A percentile compares a stretch with the other conserved stretches of the same genome.
Conservation (phyloP, 2,888 invertebrate genomes). For the Andrena bicolor region DNA sequence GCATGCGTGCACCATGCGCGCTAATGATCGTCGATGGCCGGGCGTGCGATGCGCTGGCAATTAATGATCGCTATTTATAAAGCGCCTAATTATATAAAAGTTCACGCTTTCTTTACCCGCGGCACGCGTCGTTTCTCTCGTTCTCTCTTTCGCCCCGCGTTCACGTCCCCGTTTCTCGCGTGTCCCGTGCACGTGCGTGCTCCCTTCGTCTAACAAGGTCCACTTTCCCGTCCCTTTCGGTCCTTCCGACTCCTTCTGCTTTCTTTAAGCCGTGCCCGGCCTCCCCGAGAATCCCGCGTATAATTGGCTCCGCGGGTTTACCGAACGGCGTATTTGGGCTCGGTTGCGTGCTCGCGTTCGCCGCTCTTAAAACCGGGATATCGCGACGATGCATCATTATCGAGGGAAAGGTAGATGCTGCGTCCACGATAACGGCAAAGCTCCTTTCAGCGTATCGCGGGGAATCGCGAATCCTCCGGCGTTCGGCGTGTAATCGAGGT, state of each 20-base stretch:
- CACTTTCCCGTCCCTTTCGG: neutral
- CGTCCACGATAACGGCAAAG: conserved; percentile 7
- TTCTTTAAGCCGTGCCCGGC: conserved; percentile 39
- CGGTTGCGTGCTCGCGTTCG: conserved; percentile 48
- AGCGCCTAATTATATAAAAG: conserved; percentile 75
- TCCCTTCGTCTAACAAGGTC: conserved; percentile 26
- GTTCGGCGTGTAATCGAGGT: neutral
- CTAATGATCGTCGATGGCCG: conserved; percentile 60
- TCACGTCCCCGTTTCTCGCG: neutral
- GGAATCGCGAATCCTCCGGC: conserved; percentile 17
- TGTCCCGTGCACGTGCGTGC: neutral
- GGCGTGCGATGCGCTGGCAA: conserved; percentile 50
- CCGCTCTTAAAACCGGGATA: conserved; percentile 49
- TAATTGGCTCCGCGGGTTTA: conserved; percentile 60
- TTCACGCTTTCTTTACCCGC: conserved; percentile 76
- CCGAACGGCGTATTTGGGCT: conserved; percentile 58
- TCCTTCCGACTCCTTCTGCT: conserved; percentile 33
- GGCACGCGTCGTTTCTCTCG: conserved; percentile 62
- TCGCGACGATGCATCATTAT: conserved; percentile 64
- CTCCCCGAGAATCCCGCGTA: conserved; percentile 46
- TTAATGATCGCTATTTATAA: conserved; percentile 75
- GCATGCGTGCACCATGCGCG: conserved; percentile 53
- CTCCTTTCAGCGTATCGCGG: conserved; percentile 25
- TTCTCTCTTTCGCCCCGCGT: conserved; percentile 3
- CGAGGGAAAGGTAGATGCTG: conserved; percentile 57